Evolutionary conservation across 2,888 invertebrate genomes (phyloP).

Genomic region (Limnephilus lunatus): DNA sequence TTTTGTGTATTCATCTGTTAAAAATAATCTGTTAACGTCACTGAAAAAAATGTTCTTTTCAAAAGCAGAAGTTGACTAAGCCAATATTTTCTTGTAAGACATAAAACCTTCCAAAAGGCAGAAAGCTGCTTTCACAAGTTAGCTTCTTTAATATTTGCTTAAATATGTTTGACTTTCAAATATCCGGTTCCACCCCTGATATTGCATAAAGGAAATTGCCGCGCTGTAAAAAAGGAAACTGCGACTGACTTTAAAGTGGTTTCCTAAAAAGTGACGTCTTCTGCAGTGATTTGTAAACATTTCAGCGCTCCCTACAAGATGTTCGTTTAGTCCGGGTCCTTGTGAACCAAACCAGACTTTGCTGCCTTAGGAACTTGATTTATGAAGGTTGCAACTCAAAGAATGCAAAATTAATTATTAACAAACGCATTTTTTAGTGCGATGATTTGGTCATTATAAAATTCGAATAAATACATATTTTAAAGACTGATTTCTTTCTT

Average conservation of each 20-base stretch:
- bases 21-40: too few species aligned
- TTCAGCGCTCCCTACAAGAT: constrained; percentile 53
- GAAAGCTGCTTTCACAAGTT: constrained; percentile 31
- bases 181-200: constrained; percentile 62
- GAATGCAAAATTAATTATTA: not conserved
- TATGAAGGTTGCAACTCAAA: not conserved
- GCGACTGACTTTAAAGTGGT: constrained; percentile 64
- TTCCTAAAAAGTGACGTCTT: constrained; percentile 62
- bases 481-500: too few species aligned
- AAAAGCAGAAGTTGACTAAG: not conserved
- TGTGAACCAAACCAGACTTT: not conserved
- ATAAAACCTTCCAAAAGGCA: not conserved
- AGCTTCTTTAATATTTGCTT: constrained; percentile 41
- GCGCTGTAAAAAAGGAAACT: constrained; percentile 63
- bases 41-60: not conserved
- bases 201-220: constrained; percentile 66
- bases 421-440: not conserved
- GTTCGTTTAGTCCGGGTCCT: constrained; percentile 13
- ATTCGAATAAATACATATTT: not conserved
- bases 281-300: constrained; percentile 65
- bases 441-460: not conserved
- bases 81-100: not conserved
- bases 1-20: not conserved
- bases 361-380: not conserved
- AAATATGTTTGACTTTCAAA: constrained; percentile 64